Conservation (phyloP, 2,113 vertebrate species). For the Salminus brasiliensis region DNA sequence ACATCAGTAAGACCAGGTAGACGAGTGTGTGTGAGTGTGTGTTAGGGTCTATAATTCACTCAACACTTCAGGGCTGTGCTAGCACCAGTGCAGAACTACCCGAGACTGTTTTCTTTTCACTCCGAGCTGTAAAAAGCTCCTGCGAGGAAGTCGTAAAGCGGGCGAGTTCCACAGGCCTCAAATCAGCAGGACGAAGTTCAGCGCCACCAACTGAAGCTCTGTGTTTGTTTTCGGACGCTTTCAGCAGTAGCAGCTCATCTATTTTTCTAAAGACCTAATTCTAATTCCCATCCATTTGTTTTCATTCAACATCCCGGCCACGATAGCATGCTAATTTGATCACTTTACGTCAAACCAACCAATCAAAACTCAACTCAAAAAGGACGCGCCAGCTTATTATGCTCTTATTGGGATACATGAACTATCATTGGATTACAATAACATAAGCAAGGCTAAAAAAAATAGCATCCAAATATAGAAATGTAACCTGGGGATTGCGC, state of each 20-base stretch:
- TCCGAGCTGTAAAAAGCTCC: conserved; percentile 22
- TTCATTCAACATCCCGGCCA: too few species aligned
- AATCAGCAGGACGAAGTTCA: conserved; percentile 10
- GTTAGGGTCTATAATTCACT: conserved; percentile 44
- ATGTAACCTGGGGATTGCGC: too few species aligned
- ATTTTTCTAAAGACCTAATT: not conserved
- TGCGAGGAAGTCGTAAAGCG: conserved; percentile 31
- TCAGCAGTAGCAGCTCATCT: not conserved
- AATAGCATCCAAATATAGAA: too few species aligned
- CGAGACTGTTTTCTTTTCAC: conserved; percentile 17
- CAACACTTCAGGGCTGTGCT: conserved; percentile 31
- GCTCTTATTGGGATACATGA: too few species aligned
- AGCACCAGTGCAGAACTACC: conserved; percentile 27
- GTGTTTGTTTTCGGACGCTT: conserved; percentile 23
- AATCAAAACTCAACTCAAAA: too few species aligned
- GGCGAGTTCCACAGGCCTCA: conserved; percentile 27
- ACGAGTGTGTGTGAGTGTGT: too few species aligned
- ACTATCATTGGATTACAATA: too few species aligned
- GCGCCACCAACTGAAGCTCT: not conserved
- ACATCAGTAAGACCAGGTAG: conserved; percentile 59
- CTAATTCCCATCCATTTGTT: too few species aligned
- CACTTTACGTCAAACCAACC: too few species aligned
- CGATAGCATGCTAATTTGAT: too few species aligned
- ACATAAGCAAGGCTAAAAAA: too few species aligned
- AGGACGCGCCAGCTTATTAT: too few species aligned